A percentile compares a stretch with the other conserved stretches of the same genome.
These are phyloP conservation scores for Dipus sagitta DNA, from an alignment of 2,797 vertebrate genomes.

Conservation along the genomic window DNA sequence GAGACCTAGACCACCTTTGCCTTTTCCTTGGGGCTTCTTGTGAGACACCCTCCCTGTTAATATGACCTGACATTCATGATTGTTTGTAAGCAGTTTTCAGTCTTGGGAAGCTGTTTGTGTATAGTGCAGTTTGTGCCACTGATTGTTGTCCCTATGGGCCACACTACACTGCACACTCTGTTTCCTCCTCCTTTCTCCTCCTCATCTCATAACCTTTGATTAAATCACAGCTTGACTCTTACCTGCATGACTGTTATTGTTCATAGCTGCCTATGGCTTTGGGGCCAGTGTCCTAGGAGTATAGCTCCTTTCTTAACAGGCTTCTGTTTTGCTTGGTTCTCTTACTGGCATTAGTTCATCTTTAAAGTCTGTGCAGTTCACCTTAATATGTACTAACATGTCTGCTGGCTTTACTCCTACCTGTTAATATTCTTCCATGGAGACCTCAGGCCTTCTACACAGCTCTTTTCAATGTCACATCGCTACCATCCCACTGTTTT, in stretches of 20 bases:
- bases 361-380: neutral
- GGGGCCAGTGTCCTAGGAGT: neutral
- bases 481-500: neutral
- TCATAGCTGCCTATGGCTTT: neutral
- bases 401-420: neutral
- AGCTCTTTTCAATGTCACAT: neutral
- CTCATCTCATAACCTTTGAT: neutral
- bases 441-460: neutral
- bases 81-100: neutral
- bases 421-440: neutral
- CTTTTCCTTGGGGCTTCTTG: neutral
- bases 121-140: neutral
- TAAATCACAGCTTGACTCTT: neutral
- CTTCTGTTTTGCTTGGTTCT: slow-evolving; percentile 16
- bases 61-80: neutral
- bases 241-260: neutral
- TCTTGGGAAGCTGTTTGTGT: neutral
- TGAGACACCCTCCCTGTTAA: neutral
- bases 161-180: fast-evolving
- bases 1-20: neutral
- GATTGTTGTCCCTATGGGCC: neutral
- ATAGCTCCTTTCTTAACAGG: neutral
- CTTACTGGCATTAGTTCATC: neutral
- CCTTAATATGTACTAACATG: neutral
- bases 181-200: neutral